Evolutionary conservation across 1,140 invertebrate genomes (phyloP).

Genomic region (Tetramorium simillimum): DNA sequence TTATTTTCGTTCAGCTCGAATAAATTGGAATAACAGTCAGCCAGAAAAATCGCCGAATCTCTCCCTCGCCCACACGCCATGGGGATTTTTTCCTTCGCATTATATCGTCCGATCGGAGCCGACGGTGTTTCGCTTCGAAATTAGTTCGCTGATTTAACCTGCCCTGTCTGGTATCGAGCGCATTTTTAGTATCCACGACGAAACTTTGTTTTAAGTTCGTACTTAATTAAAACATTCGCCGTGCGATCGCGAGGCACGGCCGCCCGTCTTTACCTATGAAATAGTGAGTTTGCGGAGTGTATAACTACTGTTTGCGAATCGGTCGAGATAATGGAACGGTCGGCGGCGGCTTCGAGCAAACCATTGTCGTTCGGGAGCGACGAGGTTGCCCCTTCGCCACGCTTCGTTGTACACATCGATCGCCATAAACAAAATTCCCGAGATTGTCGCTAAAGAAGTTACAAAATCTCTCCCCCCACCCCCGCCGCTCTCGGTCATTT

Average conservation of each 20-base stretch:
- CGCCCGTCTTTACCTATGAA: conserved; percentile 41
- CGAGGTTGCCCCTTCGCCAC: conserved; percentile 11
- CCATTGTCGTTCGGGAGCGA: conserved; percentile 36
- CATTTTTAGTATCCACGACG: conserved; percentile 42
- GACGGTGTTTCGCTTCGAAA: conserved; percentile 48
- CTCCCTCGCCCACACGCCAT: neutral
- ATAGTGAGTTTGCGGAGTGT: conserved; percentile 30
- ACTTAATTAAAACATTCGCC: conserved; percentile 49
- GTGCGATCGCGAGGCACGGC: conserved; percentile 14
- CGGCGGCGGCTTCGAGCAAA: conserved; percentile 25
- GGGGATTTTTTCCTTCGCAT: conserved; percentile 14
- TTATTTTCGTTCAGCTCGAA: conserved; percentile 26
- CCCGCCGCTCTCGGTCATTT: neutral
- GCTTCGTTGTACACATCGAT: neutral
- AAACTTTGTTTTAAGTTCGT: conserved; percentile 56
- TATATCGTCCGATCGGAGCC: conserved; percentile 44
- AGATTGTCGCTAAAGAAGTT: conserved; percentile 5
- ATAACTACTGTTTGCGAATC: conserved; percentile 54
- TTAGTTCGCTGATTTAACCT: conserved; percentile 45
- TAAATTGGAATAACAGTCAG: conserved; percentile 36
- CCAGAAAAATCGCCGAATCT: conserved; percentile 24
- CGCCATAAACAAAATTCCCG: conserved; percentile 19
- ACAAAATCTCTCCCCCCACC: neutral
- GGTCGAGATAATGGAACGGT: conserved; percentile 50
- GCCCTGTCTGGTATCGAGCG: conserved; percentile 26